Conservation (phyloP, 2,113 vertebrate species). For the Eulemur macaco region DNA sequence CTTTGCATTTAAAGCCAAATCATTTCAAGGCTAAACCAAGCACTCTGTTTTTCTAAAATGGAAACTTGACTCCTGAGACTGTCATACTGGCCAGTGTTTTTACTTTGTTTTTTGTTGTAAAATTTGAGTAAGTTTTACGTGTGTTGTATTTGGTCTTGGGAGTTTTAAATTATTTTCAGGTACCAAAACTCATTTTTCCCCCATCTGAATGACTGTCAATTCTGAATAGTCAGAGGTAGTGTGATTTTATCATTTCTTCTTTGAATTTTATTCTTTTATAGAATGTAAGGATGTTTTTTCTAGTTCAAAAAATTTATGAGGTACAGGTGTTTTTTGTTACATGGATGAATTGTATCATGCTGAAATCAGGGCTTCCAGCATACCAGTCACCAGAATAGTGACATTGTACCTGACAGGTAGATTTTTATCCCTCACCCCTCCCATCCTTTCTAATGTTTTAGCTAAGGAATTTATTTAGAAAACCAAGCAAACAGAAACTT, state of each 20-base stretch:
- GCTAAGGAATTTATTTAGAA: neutral
- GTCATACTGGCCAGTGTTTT: neutral
- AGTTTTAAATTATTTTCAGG: constrained; percentile 40
- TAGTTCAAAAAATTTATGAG: too few species aligned
- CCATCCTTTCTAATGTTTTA: too few species aligned
- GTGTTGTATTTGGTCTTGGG: neutral
- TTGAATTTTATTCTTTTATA: constrained; percentile 13
- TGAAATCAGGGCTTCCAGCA: too few species aligned
- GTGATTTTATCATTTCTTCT: neutral
- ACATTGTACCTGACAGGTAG: too few species aligned
- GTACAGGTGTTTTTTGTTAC: too few species aligned
- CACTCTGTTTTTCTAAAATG: neutral
- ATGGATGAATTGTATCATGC: too few species aligned
- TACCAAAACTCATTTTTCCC: neutral
- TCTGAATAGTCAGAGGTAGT: neutral
- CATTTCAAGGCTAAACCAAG: neutral
- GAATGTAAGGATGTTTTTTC: neutral
- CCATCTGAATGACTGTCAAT: neutral
- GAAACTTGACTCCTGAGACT: constrained; percentile 1
- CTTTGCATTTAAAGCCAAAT: constrained; percentile 52
- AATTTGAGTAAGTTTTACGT: constrained; percentile 19
- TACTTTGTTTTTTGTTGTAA: constrained; percentile 13
- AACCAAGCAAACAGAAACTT: neutral
- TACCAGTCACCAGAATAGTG: too few species aligned
- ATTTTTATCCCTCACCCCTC: too few species aligned